These are phyloP conservation scores for Ceratina australensis DNA, from an alignment of 1,140 invertebrate species.

Conservation along the genomic window DNA sequence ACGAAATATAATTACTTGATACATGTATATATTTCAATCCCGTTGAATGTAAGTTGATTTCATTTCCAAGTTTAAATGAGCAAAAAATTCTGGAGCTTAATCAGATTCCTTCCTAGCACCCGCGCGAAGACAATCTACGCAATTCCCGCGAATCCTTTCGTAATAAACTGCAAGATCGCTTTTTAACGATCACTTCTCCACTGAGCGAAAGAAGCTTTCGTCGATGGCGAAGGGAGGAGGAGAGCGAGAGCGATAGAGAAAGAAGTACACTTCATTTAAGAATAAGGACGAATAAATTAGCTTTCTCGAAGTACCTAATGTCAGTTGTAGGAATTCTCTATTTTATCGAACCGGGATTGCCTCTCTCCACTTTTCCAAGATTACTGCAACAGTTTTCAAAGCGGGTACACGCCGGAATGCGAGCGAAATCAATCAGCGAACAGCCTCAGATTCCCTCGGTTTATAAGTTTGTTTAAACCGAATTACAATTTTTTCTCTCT, in stretches of 20 bases:
- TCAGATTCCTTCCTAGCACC: not conserved
- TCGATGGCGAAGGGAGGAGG: no score
- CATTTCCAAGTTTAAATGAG: no score
- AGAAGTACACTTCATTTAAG: not conserved
- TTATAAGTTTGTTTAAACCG: slow-evolving; percentile 41
- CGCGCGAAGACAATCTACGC: not conserved
- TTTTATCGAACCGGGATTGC: not conserved
- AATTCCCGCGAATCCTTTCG: not conserved
- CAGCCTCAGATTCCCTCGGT: slow-evolving; percentile 17
- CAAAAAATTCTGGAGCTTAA: not conserved
- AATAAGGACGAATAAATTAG: not conserved
- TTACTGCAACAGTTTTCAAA: not conserved
- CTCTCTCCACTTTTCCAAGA: not conserved
- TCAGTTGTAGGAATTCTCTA: slow-evolving; percentile 1
- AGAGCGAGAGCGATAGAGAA: no score
- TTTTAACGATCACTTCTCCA: slow-evolving; percentile 1
- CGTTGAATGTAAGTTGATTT: no score
- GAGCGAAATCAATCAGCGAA: slow-evolving; percentile 15
- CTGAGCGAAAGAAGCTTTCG: not conserved
- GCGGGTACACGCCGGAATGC: not conserved
- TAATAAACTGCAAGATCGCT: slow-evolving; percentile 17
- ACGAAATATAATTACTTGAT: no score
- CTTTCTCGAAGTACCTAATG: not conserved
- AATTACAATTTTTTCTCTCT: not conserved
- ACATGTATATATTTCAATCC: no score